Evolutionary conservation across 2,888 invertebrate genomes (phyloP).

Genomic region (Andricus quercusramuli): DNA sequence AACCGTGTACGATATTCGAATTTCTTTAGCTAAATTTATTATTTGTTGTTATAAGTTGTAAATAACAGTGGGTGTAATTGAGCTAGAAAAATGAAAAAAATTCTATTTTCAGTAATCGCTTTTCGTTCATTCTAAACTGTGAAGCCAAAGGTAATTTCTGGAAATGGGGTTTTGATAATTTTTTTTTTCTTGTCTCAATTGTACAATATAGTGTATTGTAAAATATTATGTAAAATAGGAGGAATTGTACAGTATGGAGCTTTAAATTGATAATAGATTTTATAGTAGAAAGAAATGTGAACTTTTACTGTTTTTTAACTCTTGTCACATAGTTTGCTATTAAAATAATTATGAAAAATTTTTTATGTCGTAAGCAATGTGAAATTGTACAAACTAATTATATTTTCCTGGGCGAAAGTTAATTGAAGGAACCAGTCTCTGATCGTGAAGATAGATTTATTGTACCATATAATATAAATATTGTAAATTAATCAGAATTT

Average conservation of each 20-base stretch:
- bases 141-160: too few species aligned
- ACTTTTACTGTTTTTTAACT: not conserved
- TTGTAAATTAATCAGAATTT: too few species aligned
- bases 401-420: too few species aligned
- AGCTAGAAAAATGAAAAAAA: not conserved
- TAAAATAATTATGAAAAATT: too few species aligned
- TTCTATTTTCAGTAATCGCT: not conserved
- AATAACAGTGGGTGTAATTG: not conserved
- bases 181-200: not conserved
- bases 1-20: not conserved
- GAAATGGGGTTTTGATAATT: not conserved
- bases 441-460: too few species aligned
- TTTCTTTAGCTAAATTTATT: not conserved
- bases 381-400: not conserved
- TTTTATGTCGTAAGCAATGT: not conserved
- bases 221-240: conserved; percentile 30
- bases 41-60: not conserved
- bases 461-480: too few species aligned
- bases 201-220: conserved; percentile 31
- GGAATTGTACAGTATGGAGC: conserved; percentile 24
- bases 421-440: too few species aligned
- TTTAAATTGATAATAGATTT: conserved; percentile 7
- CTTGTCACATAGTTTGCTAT: not conserved
- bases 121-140: too few species aligned
- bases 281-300: not conserved